phyloP scores from a whole-genome alignment of 2,113 vertebrate genomes.

The Herpailurus yagouaroundi region DNA sequence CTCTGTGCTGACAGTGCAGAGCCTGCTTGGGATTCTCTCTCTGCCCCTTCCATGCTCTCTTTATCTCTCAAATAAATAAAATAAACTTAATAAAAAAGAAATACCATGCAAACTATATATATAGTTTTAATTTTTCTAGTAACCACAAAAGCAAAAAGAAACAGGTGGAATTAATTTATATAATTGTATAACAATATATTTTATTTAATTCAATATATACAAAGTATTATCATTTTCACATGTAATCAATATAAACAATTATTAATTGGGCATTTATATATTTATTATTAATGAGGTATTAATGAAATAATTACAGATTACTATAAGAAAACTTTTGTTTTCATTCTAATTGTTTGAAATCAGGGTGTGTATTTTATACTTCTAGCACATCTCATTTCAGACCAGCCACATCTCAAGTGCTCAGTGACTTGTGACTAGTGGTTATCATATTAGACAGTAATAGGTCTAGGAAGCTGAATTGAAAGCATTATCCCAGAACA shows the following conservation, averaged over 20 bases:
- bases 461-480: not conserved
- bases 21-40: too few species aligned
- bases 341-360: not conserved
- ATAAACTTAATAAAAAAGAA: not conserved
- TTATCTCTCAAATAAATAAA: too few species aligned
- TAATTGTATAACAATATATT: not conserved
- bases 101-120: not conserved
- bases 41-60: too few species aligned
- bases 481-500: not conserved
- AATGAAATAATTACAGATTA: not conserved
- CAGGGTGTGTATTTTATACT: not conserved
- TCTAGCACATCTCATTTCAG: not conserved
- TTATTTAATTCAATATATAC: not conserved
- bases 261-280: not conserved
- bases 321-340: not conserved
- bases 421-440: not conserved
- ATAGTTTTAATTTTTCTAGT: not conserved
- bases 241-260: not conserved
- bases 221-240: not conserved
- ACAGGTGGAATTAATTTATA: not conserved
- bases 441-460: not conserved
- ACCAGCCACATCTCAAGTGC: not conserved
- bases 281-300: not conserved
- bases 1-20: not conserved
- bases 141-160: not conserved